Evolutionary conservation across 2,113 vertebrate genomes (phyloP).

Genomic region (Genyomyrus donnyi): DNA sequence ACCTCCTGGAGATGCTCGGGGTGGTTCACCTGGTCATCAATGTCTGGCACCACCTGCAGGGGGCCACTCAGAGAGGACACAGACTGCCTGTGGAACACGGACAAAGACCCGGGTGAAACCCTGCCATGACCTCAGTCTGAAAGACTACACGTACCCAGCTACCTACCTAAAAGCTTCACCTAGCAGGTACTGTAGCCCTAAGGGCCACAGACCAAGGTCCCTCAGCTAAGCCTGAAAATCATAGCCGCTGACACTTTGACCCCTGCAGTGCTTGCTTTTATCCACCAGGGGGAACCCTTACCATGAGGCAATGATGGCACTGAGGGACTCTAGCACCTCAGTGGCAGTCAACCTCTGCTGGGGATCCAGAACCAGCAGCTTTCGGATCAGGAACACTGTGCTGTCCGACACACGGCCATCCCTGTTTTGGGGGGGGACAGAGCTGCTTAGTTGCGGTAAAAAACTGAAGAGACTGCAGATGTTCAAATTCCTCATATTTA

Average conservation of each 20-base stretch:
- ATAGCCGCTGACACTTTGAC: not conserved
- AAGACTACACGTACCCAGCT: not conserved
- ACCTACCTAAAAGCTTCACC: not conserved
- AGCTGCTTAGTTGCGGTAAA: not conserved
- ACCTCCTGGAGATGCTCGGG: constrained; percentile 89
- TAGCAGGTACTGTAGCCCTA: not conserved
- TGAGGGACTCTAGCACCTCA: constrained; percentile 88
- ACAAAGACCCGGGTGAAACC: not conserved
- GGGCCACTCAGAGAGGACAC: constrained; percentile 91
- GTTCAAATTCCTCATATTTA: not conserved
- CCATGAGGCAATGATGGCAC: constrained; percentile 91
- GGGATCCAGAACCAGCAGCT: constrained; percentile 90
- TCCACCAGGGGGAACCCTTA: constrained; percentile 36
- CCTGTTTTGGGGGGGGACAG: constrained; percentile 49
- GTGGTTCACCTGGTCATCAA: constrained; percentile 87
- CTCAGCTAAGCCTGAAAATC: not conserved
- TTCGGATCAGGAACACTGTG: constrained; percentile 94
- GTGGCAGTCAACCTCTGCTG: constrained; percentile 89
- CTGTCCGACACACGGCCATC: constrained; percentile 93
- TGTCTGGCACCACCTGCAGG: constrained; percentile 94
- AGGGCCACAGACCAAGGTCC: not conserved
- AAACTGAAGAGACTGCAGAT: not conserved
- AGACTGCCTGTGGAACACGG: constrained; percentile 72
- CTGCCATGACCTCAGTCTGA: not conserved
- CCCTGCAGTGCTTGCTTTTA: not conserved